Evolutionary conservation across 1,140 invertebrate species (phyloP).

Genomic region (Leucophenga varia): DNA sequence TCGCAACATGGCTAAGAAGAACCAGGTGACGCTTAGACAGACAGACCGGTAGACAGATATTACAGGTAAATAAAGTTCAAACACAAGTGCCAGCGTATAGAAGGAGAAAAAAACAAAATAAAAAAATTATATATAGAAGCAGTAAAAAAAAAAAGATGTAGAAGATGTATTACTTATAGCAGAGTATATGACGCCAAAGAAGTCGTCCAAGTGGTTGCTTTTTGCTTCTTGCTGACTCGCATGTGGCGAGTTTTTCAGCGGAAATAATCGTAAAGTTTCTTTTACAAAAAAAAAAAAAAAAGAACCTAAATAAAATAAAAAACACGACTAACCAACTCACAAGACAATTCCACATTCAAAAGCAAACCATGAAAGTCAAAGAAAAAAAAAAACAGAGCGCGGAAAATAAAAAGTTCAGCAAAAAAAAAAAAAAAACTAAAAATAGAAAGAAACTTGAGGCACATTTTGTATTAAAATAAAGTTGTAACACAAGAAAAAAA

Average conservation of each 20-base stretch:
- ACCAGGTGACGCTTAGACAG: too few relatives aligned
- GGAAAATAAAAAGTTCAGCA: conserved; percentile 5
- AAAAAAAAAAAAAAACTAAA: conserved; percentile 10
- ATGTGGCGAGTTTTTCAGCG: conserved; percentile 29
- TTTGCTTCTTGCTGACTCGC: too few relatives aligned
- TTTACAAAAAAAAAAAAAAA: conserved; percentile 28
- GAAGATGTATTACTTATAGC: conserved; percentile 10
- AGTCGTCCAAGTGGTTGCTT: background rate
- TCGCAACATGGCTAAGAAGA: too few relatives aligned
- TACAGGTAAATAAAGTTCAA: too few relatives aligned
- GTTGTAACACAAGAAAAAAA: conserved; percentile 40
- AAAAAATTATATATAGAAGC: too few relatives aligned
- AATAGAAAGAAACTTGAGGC: too few relatives aligned
- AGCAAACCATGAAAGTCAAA: conserved; percentile 9
- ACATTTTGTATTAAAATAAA: conserved; percentile 44
- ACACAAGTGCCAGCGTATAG: too few relatives aligned
- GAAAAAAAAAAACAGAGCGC: background rate
- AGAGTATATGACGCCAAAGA: background rate
- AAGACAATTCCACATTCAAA: conserved; percentile 6
- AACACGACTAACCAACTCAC: conserved; percentile 1
- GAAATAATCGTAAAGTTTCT: conserved; percentile 53
- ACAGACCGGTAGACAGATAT: too few relatives aligned
- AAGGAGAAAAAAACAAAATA: too few relatives aligned
- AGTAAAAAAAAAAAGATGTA: conserved; percentile 8
- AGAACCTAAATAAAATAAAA: conserved; percentile 9